These are phyloP conservation scores for Vanessa atalanta DNA, from an alignment of 1,140 invertebrate species.

Conservation along the genomic window DNA sequence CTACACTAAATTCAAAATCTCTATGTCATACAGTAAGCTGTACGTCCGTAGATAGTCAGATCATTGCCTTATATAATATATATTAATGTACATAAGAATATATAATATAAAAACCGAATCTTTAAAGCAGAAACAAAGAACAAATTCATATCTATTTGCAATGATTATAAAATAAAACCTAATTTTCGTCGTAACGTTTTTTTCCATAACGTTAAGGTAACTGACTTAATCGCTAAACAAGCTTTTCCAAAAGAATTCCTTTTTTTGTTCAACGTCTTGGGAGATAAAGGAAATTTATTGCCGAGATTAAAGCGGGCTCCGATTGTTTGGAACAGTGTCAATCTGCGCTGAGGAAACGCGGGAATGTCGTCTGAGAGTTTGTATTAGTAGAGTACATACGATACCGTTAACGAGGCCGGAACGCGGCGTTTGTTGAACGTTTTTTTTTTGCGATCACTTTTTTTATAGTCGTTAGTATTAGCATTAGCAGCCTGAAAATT, in stretches of 20 bases:
- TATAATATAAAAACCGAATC: not conserved
- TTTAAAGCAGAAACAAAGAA: not conserved
- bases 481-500: too few relatives aligned
- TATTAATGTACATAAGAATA: not conserved
- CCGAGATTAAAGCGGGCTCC: constrained; percentile 60
- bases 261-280: constrained; percentile 52
- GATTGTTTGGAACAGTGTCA: constrained; percentile 65
- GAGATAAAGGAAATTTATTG: constrained; percentile 74
- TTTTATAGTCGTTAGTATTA: too few relatives aligned
- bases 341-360: constrained; percentile 53
- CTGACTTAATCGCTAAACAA: constrained; percentile 56
- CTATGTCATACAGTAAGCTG: too few relatives aligned
- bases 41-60: too few relatives aligned
- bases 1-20: too few relatives aligned
- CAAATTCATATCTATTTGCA: not conserved
- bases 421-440: not conserved
- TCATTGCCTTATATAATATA: not conserved
- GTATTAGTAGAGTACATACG: constrained; percentile 32
- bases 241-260: constrained; percentile 51
- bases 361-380: constrained; percentile 47
- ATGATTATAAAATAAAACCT: constrained; percentile 12
- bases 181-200: constrained; percentile 8
- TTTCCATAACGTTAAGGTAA: constrained; percentile 16
- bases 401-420: not conserved
- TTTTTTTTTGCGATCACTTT: too few relatives aligned